Evolutionary conservation across 92 coral and sea anemone species (phyloP).

Genomic region (Isaurus tuberculatus): DNA sequence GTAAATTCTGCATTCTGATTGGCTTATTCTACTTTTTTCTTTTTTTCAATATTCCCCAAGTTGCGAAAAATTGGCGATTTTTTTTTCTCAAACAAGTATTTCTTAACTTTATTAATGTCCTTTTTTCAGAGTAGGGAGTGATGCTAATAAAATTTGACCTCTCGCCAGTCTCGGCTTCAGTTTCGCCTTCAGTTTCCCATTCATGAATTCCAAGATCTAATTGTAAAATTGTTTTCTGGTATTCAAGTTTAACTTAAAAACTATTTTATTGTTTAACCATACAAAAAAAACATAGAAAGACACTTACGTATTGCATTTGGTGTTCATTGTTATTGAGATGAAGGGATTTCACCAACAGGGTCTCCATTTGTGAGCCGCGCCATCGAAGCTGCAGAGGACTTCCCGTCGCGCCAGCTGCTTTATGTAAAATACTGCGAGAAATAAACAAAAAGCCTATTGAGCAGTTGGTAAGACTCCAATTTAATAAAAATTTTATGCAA

Average conservation of each 20-base stretch:
- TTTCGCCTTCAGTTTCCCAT: too few species aligned
- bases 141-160: too few species aligned
- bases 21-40: too few species aligned
- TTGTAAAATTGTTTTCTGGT: too few species aligned
- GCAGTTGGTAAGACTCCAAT: neutral
- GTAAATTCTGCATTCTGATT: too few species aligned
- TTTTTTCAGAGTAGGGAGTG: too few species aligned
- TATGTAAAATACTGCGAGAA: constrained; percentile 21
- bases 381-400: constrained; percentile 19
- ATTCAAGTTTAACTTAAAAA: neutral
- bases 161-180: too few species aligned
- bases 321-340: constrained; percentile 10
- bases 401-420: constrained; percentile 44
- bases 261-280: neutral
- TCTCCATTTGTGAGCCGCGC: constrained; percentile 39
- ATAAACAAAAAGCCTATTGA: neutral
- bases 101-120: too few species aligned
- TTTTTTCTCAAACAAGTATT: too few species aligned
- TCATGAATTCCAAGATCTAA: too few species aligned
- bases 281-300: neutral
- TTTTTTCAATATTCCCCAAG: too few species aligned
- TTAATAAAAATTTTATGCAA: neutral
- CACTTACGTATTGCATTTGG: constrained; percentile 17
- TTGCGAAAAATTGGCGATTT: too few species aligned
- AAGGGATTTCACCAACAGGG: constrained; percentile 16